Base-by-base conservation (phyloP, 2,797 vertebrate species). In the Myotis pilosus region DNA sequence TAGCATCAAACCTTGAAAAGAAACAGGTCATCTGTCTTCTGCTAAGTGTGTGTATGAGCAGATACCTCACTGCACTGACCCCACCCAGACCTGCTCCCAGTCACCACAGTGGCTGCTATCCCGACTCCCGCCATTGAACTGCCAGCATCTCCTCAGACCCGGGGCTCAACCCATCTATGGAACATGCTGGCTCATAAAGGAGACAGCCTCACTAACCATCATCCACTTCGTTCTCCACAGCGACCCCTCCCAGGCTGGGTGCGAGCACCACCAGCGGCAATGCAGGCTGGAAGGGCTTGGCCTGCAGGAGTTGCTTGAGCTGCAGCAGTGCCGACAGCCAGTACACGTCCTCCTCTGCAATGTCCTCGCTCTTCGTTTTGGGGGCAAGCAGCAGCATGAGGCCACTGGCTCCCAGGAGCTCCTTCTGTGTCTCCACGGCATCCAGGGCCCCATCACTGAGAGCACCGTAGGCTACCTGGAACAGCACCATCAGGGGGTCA, bases 271-370 rank as follows among this genome's bases (percentile, higher is more conserved):
- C 98, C 82, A 99, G 98, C 0, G 99, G 99, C 69, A 99, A 96
- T 0, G 99, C 80, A 0, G 98, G 98, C 57, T 98, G 98, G 98
- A 99, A 99, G 80, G 98, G 98, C 93, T 98, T 99, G 62, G 98
- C 99, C 92, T 99, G 99, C 91, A 99, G 99, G 5, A 99, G 97
- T 97, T 99, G 99, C 95, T 98, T 99, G 89, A 99, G 98, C 97
- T 99, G 99, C 60, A 99, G 98, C 92, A 99, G 94, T 0, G 99
- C 99, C 0, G 99, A 99, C 69, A 99, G 98, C 98, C 99, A 98
- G 51, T 98, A 98, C 0, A 99, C 97, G 3, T 99, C 99, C 94
- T 99, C 98, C 53, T 99, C 98, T 0, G 98, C 98, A 7, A 80
- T 4, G n/a, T 98, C 94, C 44, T 97, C 97, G 0, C 92, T 75